phyloP scores from a whole-genome alignment of 2,113 vertebrate genomes.

The Octodon degus region DNA sequence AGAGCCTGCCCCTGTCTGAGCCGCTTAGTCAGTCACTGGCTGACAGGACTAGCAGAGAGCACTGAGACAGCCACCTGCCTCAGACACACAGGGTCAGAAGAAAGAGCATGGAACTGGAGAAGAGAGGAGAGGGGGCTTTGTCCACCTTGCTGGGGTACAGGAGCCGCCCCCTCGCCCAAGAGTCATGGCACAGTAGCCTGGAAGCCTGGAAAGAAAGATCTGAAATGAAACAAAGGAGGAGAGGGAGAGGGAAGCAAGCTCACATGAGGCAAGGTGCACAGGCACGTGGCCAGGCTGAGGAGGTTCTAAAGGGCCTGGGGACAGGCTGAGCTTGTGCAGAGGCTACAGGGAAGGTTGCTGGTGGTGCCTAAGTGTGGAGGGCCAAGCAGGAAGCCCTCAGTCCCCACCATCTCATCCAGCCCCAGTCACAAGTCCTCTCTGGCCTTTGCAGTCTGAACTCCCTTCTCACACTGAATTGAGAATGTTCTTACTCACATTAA shows the following conservation, averaged over 20 bases:
- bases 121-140: not conserved
- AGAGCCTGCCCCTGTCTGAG: not conserved
- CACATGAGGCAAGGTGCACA: not conserved
- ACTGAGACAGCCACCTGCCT: not conserved
- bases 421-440: not conserved
- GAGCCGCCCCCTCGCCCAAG: not conserved
- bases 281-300: no score
- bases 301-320: not conserved
- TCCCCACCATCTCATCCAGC: not conserved
- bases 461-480: not conserved
- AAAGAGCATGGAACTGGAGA: not conserved
- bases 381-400: no score
- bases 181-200: not conserved
- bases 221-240: not conserved
- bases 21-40: not conserved
- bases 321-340: not conserved
- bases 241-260: not conserved
- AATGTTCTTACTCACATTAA: not conserved
- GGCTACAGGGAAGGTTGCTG: not conserved
- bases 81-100: not conserved
- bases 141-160: not conserved
- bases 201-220: not conserved
- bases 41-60: not conserved
- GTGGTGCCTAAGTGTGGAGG: not conserved
- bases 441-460: not conserved